phyloP scores from a whole-genome alignment of 2,888 invertebrate species.

The Polyommatus icarus region DNA sequence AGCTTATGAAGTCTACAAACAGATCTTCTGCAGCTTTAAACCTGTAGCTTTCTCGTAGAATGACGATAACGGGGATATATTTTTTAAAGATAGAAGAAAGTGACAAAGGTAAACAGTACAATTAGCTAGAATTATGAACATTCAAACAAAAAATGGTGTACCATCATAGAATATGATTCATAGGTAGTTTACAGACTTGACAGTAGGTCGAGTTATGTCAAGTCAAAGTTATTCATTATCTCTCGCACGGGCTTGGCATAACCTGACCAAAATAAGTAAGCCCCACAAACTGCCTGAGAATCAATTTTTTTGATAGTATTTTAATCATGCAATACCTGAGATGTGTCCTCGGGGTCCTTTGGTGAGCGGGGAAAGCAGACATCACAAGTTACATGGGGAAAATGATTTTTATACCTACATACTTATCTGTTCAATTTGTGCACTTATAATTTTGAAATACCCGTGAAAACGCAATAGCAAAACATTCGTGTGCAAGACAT shows the following conservation, averaged over 20 bases:
- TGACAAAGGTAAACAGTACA: neutral
- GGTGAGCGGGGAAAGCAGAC: constrained; percentile 68
- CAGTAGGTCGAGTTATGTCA: too few species aligned
- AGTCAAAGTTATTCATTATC: too few species aligned
- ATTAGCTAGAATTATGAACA: neutral
- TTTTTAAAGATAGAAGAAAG: neutral
- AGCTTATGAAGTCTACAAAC: too few species aligned
- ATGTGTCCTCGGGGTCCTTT: constrained; percentile 69
- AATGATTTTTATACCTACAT: neutral
- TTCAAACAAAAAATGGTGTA: too few species aligned
- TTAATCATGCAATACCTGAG: constrained; percentile 64
- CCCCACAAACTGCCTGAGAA: neutral
- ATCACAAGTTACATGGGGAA: constrained; percentile 44
- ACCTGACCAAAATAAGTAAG: too few species aligned
- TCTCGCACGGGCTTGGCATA: too few species aligned
- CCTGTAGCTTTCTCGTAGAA: too few species aligned
- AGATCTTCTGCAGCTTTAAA: too few species aligned
- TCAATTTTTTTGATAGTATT: constrained; percentile 18
- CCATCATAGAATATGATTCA: too few species aligned
- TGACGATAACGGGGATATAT: too few species aligned
- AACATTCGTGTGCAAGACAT: neutral
- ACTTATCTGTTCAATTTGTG: neutral
- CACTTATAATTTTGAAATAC: neutral
- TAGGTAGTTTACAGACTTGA: too few species aligned
- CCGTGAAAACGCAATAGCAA: neutral